Evolutionary conservation across 2,888 invertebrate species (phyloP), one percentile per base, ranked within the genome.

Genomic region (Synergus gifuensis): DNA sequence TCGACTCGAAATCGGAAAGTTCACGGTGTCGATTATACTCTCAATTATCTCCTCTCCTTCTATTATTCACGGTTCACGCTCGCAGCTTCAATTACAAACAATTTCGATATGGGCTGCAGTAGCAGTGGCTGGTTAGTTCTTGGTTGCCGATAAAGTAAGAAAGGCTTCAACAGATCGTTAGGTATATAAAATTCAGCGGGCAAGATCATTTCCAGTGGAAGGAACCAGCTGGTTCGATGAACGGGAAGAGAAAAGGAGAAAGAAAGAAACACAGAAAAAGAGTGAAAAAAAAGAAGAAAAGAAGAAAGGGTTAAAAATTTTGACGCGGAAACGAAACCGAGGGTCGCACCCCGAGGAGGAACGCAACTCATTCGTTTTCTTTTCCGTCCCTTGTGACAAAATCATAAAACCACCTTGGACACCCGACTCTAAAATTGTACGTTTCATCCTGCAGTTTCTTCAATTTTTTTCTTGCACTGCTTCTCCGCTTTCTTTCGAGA

Each of bases 401-500:
- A 64, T 76, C 67, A 78, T 8, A 63, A 80, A 73, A 80, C 64
- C 73, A 81, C 80, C 81, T 81, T 67, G 62, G 84, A 80, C 78
- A 84, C 81, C 79, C 67, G 84, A 84, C 81, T 80, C 84, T 79
- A 80, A 83, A 83, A 84, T 82, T 78, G 77, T 73, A 81, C 78
- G 78, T 81, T 82, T 84, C 80, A 81, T 81, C 77, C 69, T 66
- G 82, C 83, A 80, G 79, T 85, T 81, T 86, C 86, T 86, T 85
- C 86, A 81, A 85, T 86, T 82, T 82, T 80, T 82, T 82, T 83
- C 77, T 82, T 82, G 73, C 76, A 78, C 44, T 69, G 78, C 77
- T 64, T 67, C 36, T 54, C 36, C 46, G 67, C 58, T 76, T 83
- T 83, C 85, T 83, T 82, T 82, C 83, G 83, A 83, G 83, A 83